Evolutionary conservation across 30 jellyfish, hydroid and myxozoan species (phyloP).

Genomic region (Hydractinia symbiolongicarpus): DNA sequence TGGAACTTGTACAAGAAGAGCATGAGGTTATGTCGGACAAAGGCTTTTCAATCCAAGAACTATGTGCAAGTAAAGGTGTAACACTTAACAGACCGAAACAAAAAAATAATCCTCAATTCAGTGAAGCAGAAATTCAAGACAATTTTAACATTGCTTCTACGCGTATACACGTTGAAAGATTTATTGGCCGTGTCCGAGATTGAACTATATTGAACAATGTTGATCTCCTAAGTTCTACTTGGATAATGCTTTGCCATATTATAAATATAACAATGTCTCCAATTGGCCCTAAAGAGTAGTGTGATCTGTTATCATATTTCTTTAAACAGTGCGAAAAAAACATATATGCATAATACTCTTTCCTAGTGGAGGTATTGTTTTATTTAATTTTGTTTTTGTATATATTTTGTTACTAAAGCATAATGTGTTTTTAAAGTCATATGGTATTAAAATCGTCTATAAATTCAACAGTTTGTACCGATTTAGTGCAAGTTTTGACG

Average conservation of each 20-base stretch:
- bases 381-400: too few species aligned
- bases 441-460: background rate
- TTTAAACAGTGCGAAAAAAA: background rate
- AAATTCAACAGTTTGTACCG: constrained; percentile 1
- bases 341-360: background rate
- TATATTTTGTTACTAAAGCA: too few species aligned
- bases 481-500: background rate
- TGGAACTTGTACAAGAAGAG: constrained; percentile 42
- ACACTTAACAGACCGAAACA: constrained; percentile 45
- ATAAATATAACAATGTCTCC: constrained; percentile 38
- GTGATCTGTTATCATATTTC: background rate
- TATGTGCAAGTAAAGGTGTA: constrained; percentile 28
- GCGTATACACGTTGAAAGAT: constrained; percentile 42
- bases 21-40: constrained; percentile 48
- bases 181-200: constrained; percentile 43
- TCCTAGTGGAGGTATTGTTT: too few species aligned
- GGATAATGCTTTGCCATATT: constrained; percentile 38
- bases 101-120: constrained; percentile 36
- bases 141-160: constrained; percentile 50
- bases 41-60: constrained; percentile 39
- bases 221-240: constrained; percentile 39
- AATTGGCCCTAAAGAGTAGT: constrained; percentile 25
- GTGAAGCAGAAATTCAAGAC: constrained; percentile 22
- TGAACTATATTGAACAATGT: constrained; percentile 46
- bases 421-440: too few species aligned